These are phyloP conservation scores for Chelonus formosanus DNA, from an alignment of 2,888 invertebrate genomes.

Conservation along the genomic window DNA sequence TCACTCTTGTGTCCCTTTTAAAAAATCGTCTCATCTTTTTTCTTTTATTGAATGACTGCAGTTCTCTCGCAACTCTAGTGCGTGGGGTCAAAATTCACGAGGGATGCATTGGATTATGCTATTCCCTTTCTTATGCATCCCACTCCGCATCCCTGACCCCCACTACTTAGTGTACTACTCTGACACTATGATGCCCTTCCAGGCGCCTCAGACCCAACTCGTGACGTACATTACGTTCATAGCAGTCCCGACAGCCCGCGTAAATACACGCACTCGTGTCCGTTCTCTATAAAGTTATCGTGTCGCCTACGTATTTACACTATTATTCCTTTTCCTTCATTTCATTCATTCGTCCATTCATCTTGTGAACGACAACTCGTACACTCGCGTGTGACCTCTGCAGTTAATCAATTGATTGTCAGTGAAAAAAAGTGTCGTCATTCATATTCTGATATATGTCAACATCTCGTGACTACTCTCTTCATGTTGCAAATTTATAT, in stretches of 20 bases:
- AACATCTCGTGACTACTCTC: neutral
- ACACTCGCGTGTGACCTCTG: slow-evolving; percentile 17
- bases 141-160: slow-evolving; percentile 30
- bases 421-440: neutral
- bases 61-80: slow-evolving; percentile 14
- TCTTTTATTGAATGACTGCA: neutral
- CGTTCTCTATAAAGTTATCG: neutral
- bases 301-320: slow-evolving; percentile 7
- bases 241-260: slow-evolving; percentile 48
- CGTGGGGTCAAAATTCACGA: slow-evolving; percentile 24
- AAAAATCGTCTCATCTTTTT: slow-evolving; percentile 14
- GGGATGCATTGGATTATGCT: slow-evolving; percentile 14
- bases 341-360: slow-evolving; percentile 30
- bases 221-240: slow-evolving; percentile 44
- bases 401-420: slow-evolving; percentile 20
- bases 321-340: slow-evolving; percentile 18
- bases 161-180: slow-evolving; percentile 37
- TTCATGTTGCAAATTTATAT: neutral
- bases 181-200: slow-evolving; percentile 38
- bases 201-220: slow-evolving; percentile 50
- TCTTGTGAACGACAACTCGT: slow-evolving; percentile 17
- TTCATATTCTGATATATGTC: slow-evolving; percentile 5
- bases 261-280: slow-evolving; percentile 40
- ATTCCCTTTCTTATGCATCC: slow-evolving; percentile 15
- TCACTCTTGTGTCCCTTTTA: slow-evolving; percentile 16